These are phyloP conservation scores for Gasterosteus aculeatus DNA, from an alignment of 2,113 vertebrate genomes.

Conservation along the genomic window DNA sequence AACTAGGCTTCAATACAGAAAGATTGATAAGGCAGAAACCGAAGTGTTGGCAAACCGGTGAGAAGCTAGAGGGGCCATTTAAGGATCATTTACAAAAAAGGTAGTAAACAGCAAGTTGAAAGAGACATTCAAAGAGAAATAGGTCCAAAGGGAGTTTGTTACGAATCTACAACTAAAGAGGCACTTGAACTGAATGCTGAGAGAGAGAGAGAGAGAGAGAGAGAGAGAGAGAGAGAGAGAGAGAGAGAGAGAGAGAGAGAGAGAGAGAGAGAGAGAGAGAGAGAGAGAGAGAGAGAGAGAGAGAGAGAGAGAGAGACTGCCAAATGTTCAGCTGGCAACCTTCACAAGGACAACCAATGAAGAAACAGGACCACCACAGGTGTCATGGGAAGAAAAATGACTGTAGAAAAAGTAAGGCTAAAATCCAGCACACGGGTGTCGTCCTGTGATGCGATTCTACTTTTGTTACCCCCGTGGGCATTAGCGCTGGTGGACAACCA, in stretches of 20 bases:
- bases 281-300: slow-evolving; percentile 30
- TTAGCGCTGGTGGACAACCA: not conserved
- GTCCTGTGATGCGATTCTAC: slow-evolving; percentile 14
- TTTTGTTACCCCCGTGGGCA: slow-evolving; percentile 19
- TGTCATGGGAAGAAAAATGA: slow-evolving; percentile 1
- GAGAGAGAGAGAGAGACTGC: not conserved
- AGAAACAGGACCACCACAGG: not conserved
- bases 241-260: not conserved
- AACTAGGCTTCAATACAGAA: slow-evolving; percentile 12
- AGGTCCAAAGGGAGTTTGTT: slow-evolving; percentile 53
- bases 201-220: slow-evolving; percentile 8
- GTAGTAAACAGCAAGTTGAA: slow-evolving; percentile 49
- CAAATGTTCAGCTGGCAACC: slow-evolving; percentile 11
- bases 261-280: slow-evolving; percentile 12
- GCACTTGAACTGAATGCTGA: slow-evolving; percentile 73
- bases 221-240: not conserved
- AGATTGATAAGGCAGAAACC: slow-evolving; percentile 59
- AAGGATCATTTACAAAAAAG: slow-evolving; percentile 47
- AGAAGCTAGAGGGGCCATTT: slow-evolving; percentile 31
- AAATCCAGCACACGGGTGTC: slow-evolving; percentile 65
- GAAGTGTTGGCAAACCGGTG: slow-evolving; percentile 32
- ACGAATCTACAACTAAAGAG: slow-evolving; percentile 50
- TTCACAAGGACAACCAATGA: not conserved
- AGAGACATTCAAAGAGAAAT: slow-evolving; percentile 56
- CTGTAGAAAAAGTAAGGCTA: slow-evolving; percentile 27